Conservation (phyloP, 2,797 vertebrate genomes). For the Ciconia nigra region DNA sequence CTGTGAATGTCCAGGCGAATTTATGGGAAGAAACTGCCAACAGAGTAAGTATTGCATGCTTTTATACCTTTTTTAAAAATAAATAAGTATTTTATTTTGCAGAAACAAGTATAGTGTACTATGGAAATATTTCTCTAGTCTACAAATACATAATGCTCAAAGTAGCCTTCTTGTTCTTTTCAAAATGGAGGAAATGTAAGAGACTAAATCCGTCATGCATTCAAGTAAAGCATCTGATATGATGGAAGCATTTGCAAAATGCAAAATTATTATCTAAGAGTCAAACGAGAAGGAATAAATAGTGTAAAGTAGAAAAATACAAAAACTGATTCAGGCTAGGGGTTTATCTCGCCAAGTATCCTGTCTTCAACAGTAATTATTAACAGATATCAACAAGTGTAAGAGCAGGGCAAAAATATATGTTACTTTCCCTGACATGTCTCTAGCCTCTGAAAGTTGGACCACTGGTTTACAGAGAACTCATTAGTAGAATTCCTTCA, state of each 20-base stretch:
- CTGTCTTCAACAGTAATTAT: neutral
- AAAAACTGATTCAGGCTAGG: neutral
- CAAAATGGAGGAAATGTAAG: neutral
- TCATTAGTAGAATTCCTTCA: neutral
- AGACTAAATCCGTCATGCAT: neutral
- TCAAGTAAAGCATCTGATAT: neutral
- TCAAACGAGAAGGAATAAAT: neutral
- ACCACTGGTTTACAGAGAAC: neutral
- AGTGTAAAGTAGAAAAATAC: neutral
- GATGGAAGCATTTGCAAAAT: neutral
- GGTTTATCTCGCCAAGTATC: neutral
- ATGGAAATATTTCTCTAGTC: neutral
- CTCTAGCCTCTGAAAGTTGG: neutral
- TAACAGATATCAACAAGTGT: neutral
- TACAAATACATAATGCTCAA: neutral
- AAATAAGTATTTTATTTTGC: neutral
- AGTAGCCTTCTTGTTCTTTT: neutral
- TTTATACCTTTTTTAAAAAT: neutral
- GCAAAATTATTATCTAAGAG: neutral
- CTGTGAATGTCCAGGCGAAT: constrained; percentile 97
- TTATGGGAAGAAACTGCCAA: constrained; percentile 97
- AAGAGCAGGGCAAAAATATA: neutral
- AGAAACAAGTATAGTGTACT: neutral
- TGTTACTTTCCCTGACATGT: neutral
- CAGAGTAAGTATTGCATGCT: constrained; percentile 85